Conservation (phyloP, 2,888 invertebrate species). For the Gymnosoma rotundatum region DNA sequence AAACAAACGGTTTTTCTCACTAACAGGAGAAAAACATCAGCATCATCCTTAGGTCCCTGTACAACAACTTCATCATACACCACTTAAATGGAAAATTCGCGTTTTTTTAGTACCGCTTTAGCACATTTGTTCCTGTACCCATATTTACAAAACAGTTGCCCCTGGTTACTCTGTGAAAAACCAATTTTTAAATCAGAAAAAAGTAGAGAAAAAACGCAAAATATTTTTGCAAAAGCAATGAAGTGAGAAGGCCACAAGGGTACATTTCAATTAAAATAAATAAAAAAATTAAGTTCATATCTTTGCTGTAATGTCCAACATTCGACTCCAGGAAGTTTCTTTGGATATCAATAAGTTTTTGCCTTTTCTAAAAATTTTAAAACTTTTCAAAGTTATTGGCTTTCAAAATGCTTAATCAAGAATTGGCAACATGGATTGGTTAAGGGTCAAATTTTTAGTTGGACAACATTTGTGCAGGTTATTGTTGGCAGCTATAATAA, state of each 20-base stretch:
- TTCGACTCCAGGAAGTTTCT: neutral
- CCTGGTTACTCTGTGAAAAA: constrained; percentile 46
- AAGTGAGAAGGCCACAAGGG: constrained; percentile 65
- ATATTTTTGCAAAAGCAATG: constrained; percentile 63
- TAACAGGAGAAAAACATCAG: constrained; percentile 10
- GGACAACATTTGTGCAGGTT: too few relatives aligned
- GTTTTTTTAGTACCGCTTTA: neutral
- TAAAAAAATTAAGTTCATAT: constrained; percentile 17
- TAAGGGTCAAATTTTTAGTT: too few relatives aligned
- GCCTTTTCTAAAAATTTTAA: too few relatives aligned
- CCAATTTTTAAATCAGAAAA: constrained; percentile 68
- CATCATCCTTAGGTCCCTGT: constrained; percentile 18
- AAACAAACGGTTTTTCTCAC: constrained; percentile 28
- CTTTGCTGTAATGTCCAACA: constrained; percentile 20
- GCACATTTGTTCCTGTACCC: neutral
- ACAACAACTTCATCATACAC: constrained; percentile 39
- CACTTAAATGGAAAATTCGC: constrained; percentile 67
- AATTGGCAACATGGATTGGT: too few relatives aligned
- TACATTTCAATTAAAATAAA: constrained; percentile 65
- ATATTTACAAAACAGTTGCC: constrained; percentile 41
- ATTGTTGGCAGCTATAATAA: too few relatives aligned
- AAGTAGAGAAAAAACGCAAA: constrained; percentile 53
- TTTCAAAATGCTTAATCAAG: too few relatives aligned
- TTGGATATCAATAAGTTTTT: too few relatives aligned
- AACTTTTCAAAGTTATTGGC: too few relatives aligned